Evolutionary conservation across 2,797 vertebrate species (phyloP), one percentile per base, ranked within the genome.

Genomic region (Hypotaenidia okinawae): DNA sequence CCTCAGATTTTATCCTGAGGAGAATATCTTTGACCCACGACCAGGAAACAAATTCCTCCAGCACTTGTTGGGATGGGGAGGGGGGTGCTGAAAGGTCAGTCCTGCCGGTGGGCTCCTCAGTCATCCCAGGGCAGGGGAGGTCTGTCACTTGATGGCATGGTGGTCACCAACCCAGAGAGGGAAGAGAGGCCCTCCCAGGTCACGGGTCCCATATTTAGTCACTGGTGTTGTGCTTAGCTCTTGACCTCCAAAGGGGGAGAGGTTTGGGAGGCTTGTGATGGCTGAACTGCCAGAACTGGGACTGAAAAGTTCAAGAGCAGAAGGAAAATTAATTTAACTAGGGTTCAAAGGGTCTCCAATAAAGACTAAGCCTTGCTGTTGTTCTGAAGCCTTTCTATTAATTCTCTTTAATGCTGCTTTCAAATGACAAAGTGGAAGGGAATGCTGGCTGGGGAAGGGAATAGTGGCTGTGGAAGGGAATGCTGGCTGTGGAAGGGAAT

Each of bases 311-410:
- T 90, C 78, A 77, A 79, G 43, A 69, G 66, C 63, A 75, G 80
- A 70, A 91, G 91, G 80, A 77, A 93, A 95, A 96, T 94, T 82
- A 87, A 84, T 95, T 94, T 96, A 96, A 88, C 85, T 43, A 76
- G 86, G 87, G 81, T 82, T 93, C 77, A 82, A 83, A 70, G 75
- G 77, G 83, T 90, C 13, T 77, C 54, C 13, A 87, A n/a, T 66
- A 80, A 89, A 84, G 72, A 15, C 45, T 89, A 87, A 95, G 59
- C 39, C 68, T 67, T 59, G 63, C 67, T 93, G 85, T 79, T 94
- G 79, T 63, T 84, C 52, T n/a, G 45, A 79, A 77, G 57, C 54
- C 30, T 74, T 90, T 80, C 84, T 55, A 95, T 88, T 95, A 90
- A 94, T 94, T 84, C 92, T 25, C 16, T 83, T 74, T 88, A 95